Evolutionary conservation across 2,113 vertebrate genomes (phyloP), one percentile per base, ranked within the genome.

Genomic region (Hipposideros armiger): DNA sequence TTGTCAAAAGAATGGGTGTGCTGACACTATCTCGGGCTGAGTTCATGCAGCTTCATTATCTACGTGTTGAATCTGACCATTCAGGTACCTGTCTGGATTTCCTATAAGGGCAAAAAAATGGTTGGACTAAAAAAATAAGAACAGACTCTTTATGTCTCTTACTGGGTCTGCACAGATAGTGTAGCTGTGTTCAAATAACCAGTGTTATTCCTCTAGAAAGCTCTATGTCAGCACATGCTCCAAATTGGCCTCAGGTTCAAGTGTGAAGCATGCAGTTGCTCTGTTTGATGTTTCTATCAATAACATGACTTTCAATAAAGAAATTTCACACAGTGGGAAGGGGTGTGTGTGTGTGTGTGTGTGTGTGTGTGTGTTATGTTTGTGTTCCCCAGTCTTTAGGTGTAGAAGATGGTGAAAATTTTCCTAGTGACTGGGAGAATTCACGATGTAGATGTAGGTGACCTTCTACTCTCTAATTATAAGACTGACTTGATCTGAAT

Each of bases 401-500:
- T 54, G 16, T 54, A 90, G 67, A 72, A 15, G 47, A 45, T 5
- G 11, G 42, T 54, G 20, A 66, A 60, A 64, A 73, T 67, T 56
- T 87, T 92, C 20, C 22, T 70, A 32, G 24, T 85, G 54, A 62
- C 15, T 83, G 5, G 16, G 42, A 80, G 69, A 83, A 62, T 69
- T 15, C 4, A 52, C 0, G 13, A 42, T 19, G 5, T 77, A 67
- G 36, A 66, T 22, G 5, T 81, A 72, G 11, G 50, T 52, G 60
- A 90, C 42, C 30, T 95, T 87, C 50, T 87, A 50, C 52, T 76
- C 22, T 70, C 40, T 87, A 83, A 87, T 82, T 89, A 87, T 73
- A 92, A 97, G 96, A 52, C 16, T 91, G 83, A 9, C 28, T 87
- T 87, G 93, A 90, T 92, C 70, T 87, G 70, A 95, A 73, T 87